These are phyloP conservation scores for Liposcelis brunnea DNA, from an alignment of 2,888 invertebrate species.

Conservation along the genomic window DNA sequence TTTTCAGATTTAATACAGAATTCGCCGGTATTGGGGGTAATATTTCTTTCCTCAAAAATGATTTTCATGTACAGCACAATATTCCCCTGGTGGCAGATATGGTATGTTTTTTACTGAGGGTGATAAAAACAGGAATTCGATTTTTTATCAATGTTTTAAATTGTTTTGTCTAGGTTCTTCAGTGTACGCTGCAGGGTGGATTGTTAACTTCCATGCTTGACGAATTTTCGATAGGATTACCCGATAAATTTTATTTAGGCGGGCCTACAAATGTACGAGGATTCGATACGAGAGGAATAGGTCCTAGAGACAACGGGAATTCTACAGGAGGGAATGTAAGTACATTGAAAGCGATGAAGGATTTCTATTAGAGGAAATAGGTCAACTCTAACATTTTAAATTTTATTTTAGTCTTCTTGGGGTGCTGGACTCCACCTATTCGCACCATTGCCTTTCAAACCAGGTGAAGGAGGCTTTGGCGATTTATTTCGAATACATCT, in stretches of 20 bases:
- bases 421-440: conserved; percentile 72
- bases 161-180: too few relatives aligned
- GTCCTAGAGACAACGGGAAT: conserved; percentile 63
- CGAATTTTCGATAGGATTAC: conserved; percentile 41
- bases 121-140: too few relatives aligned
- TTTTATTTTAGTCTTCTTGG: conserved; percentile 52
- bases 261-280: conserved; percentile 80
- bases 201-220: conserved; percentile 39
- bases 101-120: too few relatives aligned
- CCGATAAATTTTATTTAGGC: conserved; percentile 71
- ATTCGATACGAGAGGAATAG: conserved; percentile 72
- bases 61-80: conserved; percentile 53
- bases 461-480: conserved; percentile 58
- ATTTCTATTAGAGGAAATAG: background rate
- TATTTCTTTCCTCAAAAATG: conserved; percentile 75
- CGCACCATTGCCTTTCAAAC: conserved; percentile 76
- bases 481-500: conserved; percentile 75
- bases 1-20: conserved; percentile 44
- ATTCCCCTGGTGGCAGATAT: conserved; percentile 41
- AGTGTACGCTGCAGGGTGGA: conserved; percentile 50
- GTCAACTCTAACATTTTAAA: too few relatives aligned
- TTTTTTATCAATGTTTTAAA: conserved; percentile 8
- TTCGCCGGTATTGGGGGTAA: conserved; percentile 82
- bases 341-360: too few relatives aligned
- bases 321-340: conserved; percentile 50